Evolutionary conservation across 2,113 vertebrate genomes (phyloP).

Genomic region (Polypterus bichir): DNA sequence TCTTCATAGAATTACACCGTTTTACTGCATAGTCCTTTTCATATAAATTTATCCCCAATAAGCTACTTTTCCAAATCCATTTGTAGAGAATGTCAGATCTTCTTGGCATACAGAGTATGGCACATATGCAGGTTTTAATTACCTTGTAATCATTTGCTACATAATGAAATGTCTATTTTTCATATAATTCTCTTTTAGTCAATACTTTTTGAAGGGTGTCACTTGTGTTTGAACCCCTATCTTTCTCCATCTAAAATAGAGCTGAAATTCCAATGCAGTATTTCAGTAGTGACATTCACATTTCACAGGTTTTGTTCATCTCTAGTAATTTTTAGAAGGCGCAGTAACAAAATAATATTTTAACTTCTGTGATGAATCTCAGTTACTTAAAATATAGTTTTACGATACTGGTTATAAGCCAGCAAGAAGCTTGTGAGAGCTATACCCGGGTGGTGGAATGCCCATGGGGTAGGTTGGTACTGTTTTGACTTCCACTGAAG

Average conservation of each 20-base stretch:
- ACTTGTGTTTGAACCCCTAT: slow-evolving; percentile 33
- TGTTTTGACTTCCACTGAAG: slow-evolving; percentile 83
- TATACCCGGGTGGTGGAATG: slow-evolving; percentile 94
- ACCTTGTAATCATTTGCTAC: slow-evolving; percentile 42
- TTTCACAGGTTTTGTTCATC: slow-evolving; percentile 62
- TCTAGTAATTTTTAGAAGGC: slow-evolving; percentile 43
- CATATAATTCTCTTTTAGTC: slow-evolving; percentile 25
- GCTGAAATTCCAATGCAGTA: slow-evolving; percentile 48
- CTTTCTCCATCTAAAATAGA: slow-evolving; percentile 18
- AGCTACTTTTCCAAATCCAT: slow-evolving; percentile 34
- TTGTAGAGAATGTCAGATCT: slow-evolving; percentile 31
- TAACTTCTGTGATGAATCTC: slow-evolving; percentile 43
- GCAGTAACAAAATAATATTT: slow-evolving; percentile 55
- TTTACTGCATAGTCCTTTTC: slow-evolving; percentile 49
- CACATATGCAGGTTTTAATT: slow-evolving; percentile 47
- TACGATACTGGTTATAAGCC: slow-evolving; percentile 15
- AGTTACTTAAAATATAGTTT: slow-evolving; percentile 23
- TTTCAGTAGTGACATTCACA: slow-evolving; percentile 57
- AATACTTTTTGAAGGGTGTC: slow-evolving; percentile 16
- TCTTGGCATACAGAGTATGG: slow-evolving; percentile 49
- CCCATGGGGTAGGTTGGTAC: slow-evolving; percentile 82
- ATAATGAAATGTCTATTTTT: slow-evolving; percentile 12
- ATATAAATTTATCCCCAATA: slow-evolving; percentile 44
- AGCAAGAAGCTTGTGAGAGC: slow-evolving; percentile 31
- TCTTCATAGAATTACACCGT: slow-evolving; percentile 45